phyloP scores from a whole-genome alignment of 2,113 vertebrate genomes.

The Gambusia holbrooki region DNA sequence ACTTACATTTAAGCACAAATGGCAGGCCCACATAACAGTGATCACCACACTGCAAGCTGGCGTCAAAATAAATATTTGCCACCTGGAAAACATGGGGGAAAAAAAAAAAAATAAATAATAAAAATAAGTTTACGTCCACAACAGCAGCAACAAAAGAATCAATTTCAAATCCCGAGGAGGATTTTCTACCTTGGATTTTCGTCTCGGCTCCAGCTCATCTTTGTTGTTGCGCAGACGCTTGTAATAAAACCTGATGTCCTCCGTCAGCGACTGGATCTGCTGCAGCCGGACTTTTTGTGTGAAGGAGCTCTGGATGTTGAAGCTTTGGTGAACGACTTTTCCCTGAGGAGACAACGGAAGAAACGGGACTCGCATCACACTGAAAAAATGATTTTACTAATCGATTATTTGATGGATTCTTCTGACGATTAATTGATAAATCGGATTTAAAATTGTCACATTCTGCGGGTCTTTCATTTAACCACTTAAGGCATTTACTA shows the following conservation, averaged over 20 bases:
- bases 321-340: constrained; percentile 93
- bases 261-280: constrained; percentile 91
- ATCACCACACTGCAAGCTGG: constrained; percentile 92
- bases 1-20: constrained; percentile 95
- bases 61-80: constrained; percentile 98
- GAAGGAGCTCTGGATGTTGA: constrained; percentile 95
- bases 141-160: background rate
- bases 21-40: constrained; percentile 95
- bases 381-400: too few relatives aligned
- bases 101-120: constrained; percentile 24
- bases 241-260: constrained; percentile 94
- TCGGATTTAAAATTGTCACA: too few relatives aligned
- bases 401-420: too few relatives aligned
- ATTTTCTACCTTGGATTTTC: constrained; percentile 91
- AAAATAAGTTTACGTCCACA: constrained; percentile 26
- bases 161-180: background rate
- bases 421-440: too few relatives aligned
- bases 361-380: background rate
- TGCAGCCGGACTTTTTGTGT: constrained; percentile 95
- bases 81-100: constrained; percentile 82
- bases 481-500: too few relatives aligned
- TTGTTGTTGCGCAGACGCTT: constrained; percentile 92
- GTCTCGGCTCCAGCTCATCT: constrained; percentile 93
- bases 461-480: too few relatives aligned
- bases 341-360: constrained; percentile 77